Evolutionary conservation across 1,140 invertebrate species (phyloP), one percentile per base, ranked within the genome.

Genomic region (Eueides isabella): DNA sequence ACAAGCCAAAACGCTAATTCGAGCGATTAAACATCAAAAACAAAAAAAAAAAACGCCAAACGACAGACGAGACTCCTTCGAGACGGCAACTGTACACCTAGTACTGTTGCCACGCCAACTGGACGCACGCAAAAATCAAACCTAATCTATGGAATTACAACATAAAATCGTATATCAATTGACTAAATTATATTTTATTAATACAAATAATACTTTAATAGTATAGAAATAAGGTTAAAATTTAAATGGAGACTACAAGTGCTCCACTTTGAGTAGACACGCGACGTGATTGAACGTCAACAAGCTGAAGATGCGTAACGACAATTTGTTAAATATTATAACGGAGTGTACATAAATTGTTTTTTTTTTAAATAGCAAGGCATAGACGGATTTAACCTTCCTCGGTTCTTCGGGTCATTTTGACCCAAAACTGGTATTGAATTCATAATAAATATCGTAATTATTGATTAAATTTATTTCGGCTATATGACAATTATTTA

Each of bases 61-160:
- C 35, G 65, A 67, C 66, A 55, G 66, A 67, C 66, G 9, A 16
- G 64, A 41, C 23, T 44, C 29, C 65, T 26, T 31, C 38, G 16
- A 67, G 48, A 55, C 48, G 48, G n/a, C 48, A 19, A 55, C 35
- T 7, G 19, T 26, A 23, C 14, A 38, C 35, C 35, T 38, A 38
- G 35, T 19, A 67, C 81, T 82, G 83, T 85, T 85, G 77, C 83
- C 67, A 85, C 69, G 72, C 75, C 65, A 67, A n/a, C 61, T n/a
- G 2, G 9, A 6, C 0, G 64, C 67, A 72, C 23, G 35, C 61
- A 9, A 79, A 80, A 78, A 67, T 74, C 61, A 66, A 73, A 74
- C 74, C 75, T 78, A 76, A 29, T 41, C 62, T 48, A 2, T 61
- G 14, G 66, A 23, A 67, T 70, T 30, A 76, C 14, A 74, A 61